phyloP scores from a whole-genome alignment of 2,797 vertebrate genomes.

The Eulemur rubriventer region DNA sequence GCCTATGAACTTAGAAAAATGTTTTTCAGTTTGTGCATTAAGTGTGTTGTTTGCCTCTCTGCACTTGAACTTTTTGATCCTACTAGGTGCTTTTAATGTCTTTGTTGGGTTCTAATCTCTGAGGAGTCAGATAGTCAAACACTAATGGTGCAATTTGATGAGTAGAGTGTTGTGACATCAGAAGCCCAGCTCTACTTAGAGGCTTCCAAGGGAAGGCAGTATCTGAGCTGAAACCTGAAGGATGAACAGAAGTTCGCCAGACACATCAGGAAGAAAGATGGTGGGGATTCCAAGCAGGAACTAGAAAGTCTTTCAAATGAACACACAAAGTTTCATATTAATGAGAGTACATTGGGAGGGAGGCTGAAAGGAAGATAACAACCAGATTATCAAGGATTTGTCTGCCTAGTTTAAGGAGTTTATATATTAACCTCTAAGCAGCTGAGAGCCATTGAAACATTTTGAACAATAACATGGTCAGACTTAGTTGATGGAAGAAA shows the following conservation, averaged over 20 bases:
- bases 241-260: not conserved
- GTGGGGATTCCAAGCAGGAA: not conserved
- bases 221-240: not conserved
- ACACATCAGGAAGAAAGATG: not conserved
- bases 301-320: not conserved
- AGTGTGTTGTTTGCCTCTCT: not conserved
- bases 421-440: constrained; percentile 16
- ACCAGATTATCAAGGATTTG: not conserved
- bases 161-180: not conserved
- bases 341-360: not conserved
- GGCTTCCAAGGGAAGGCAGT: not conserved
- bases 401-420: not conserved
- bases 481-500: not conserved
- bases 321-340: not conserved
- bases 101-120: not conserved
- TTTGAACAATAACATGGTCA: constrained; percentile 5
- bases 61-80: not conserved
- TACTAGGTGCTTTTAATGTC: not conserved
- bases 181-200: not conserved
- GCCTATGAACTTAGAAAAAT: not conserved
- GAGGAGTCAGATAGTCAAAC: not conserved
- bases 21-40: not conserved
- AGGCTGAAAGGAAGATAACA: constrained; percentile 18
- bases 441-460: not conserved
- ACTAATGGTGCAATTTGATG: not conserved